These are phyloP conservation scores for Acomys russatus DNA, from an alignment of 2,797 vertebrate species.

Conservation along the genomic window DNA sequence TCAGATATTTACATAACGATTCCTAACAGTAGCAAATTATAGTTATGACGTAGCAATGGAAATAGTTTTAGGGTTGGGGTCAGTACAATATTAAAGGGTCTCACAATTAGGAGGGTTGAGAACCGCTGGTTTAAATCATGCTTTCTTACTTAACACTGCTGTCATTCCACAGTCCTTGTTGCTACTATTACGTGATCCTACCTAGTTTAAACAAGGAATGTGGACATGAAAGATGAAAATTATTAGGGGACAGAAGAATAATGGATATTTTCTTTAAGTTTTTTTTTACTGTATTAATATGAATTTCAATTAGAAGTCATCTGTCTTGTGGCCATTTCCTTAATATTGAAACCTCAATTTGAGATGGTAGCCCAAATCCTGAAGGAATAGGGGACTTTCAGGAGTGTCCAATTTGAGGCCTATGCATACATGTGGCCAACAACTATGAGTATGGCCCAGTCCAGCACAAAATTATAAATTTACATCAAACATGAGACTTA, in stretches of 20 bases:
- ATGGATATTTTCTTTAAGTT: not conserved
- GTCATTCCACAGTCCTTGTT: too few species aligned
- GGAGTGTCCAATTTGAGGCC: not conserved
- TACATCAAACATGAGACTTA: not conserved
- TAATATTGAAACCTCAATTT: not conserved
- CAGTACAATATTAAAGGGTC: not conserved
- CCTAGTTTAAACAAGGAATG: not conserved
- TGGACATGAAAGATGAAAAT: not conserved
- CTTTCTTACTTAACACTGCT: not conserved
- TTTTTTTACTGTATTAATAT: not conserved
- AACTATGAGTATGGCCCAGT: not conserved
- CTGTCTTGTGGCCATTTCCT: not conserved
- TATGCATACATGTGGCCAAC: not conserved
- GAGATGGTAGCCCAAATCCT: not conserved
- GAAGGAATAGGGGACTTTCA: not conserved
- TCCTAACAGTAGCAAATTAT: not conserved
- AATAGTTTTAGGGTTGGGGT: not conserved
- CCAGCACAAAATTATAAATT: not conserved
- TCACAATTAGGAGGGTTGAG: not conserved
- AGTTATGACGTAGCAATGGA: not conserved
- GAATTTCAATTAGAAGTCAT: slow-evolving; percentile 21
- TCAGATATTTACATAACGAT: not conserved
- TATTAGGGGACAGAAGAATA: not conserved
- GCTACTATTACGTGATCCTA: too few species aligned
- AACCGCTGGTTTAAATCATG: not conserved